A percentile compares a stretch with the other conserved stretches of the same genome.
These are phyloP conservation scores for Aplysia californica DNA, from an alignment of 1,140 invertebrate species.

Conservation along the genomic window DNA sequence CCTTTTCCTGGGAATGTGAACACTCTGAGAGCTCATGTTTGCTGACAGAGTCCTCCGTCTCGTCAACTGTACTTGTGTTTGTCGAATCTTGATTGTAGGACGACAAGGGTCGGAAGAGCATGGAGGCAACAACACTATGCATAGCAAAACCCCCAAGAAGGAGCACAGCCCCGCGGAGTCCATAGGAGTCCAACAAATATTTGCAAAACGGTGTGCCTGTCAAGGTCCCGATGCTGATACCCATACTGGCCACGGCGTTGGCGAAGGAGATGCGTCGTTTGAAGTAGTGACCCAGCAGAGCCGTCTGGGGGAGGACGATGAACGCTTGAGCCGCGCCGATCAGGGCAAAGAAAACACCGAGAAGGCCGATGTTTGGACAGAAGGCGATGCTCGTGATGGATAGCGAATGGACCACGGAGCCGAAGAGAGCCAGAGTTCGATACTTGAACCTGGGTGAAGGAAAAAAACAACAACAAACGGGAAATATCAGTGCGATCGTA, in stretches of 20 bases:
- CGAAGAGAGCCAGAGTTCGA: no score
- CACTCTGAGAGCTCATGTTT: no score
- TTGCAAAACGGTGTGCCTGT: neutral
- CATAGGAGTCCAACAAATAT: conserved; percentile 4
- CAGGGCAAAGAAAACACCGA: neutral
- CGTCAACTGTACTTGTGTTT: no score
- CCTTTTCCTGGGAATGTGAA: no score
- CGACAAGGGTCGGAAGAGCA: conserved; percentile 3
- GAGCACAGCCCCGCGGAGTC: neutral
- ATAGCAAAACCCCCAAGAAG: neutral
- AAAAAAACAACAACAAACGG: no score
- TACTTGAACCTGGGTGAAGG: no score
- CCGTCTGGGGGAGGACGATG: neutral
- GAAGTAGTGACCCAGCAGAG: conserved; percentile 10
- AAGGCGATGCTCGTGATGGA: conserved; percentile 9
- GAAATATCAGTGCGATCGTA: no score
- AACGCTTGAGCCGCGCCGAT: neutral
- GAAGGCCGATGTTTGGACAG: conserved; percentile 4
- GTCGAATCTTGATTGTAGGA: no score
- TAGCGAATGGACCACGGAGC: no score
- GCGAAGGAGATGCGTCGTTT: conserved; percentile 18
- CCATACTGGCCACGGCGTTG: conserved; percentile 2
- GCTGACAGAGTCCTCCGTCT: no score
- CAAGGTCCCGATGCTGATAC: neutral
- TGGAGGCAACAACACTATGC: neutral